Evolutionary conservation across 2,888 invertebrate species (phyloP).

Genomic region (Dugesia japonica): DNA sequence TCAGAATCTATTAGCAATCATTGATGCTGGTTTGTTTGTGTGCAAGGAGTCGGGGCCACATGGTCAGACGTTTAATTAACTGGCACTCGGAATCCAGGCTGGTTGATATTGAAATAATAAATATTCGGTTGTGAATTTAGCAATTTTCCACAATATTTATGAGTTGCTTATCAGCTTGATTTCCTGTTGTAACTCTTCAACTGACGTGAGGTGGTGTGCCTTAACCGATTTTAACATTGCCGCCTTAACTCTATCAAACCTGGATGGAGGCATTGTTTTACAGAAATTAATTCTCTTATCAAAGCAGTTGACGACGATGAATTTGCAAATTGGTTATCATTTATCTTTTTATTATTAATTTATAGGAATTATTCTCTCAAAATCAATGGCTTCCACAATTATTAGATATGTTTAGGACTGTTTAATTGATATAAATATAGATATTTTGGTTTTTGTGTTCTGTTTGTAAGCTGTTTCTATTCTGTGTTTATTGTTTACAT

Average conservation of each 20-base stretch:
- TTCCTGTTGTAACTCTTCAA: conserved; percentile 12
- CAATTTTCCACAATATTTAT: not conserved
- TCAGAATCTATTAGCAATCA: not conserved
- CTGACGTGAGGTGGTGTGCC: not conserved
- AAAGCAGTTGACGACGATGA: too few relatives aligned
- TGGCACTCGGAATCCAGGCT: not conserved
- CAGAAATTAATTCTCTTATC: too few relatives aligned
- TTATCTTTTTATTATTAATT: too few relatives aligned
- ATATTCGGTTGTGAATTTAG: not conserved
- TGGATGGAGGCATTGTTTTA: not conserved
- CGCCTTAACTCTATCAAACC: not conserved
- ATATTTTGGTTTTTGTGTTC: too few relatives aligned
- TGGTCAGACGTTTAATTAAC: conserved; percentile 10
- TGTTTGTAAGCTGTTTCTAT: too few relatives aligned
- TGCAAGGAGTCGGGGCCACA: not conserved
- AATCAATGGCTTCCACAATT: not conserved
- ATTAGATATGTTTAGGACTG: too few relatives aligned
- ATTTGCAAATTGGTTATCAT: too few relatives aligned
- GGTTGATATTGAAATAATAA: conserved; percentile 12
- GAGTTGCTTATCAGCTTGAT: not conserved
- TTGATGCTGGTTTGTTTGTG: not conserved
- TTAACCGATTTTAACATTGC: not conserved
- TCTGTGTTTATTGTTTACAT: too few relatives aligned
- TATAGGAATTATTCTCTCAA: not conserved
- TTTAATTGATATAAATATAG: too few relatives aligned